Base-by-base conservation (phyloP, 2,797 vertebrate species). In the Morelia viridis region DNA sequence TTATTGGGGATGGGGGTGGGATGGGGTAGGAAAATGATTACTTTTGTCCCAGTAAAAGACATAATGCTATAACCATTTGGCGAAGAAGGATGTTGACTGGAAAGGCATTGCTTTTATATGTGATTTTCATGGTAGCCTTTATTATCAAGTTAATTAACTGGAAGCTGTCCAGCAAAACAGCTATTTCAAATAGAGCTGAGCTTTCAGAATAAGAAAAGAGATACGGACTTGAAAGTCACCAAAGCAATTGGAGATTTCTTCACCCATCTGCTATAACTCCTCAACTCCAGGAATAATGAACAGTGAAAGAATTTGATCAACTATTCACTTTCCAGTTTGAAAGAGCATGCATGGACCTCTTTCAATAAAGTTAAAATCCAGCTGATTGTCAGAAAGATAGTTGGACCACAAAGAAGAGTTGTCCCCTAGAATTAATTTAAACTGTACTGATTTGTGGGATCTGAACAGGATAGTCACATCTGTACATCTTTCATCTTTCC, bases 71-170 rank as follows among this genome's bases (percentile, higher is more conserved):
- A 94, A 89, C 28, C 91, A 93, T 92, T 92, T 90, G 46, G 60
- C 90, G 84, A 94, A 46, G 41, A 94, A 91, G 92, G 93, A 46
- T 50, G 56, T 90, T 68, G 89, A 60, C 92, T 53, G 94, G 92
- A 94, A 96, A 95, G 93, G 94, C 89, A 94, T 94, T 68, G 90
- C 10, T 95, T 96, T 95, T 95, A 95, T 95, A 95, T 96, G 95
- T 94, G 90, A 93, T 96, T 96, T 96, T 94, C 94, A 92, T 91
- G 92, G 80, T 90, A 95, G 95, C 89, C 85, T 94, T 95, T 80
- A 53, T 50, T 91, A 94, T 89, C 94, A 94, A 93, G 94, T 94
- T 96, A 96, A 97, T 97, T 97, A 96, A 96, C 94, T 97, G 96
- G 96, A 96, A 95, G 15, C 91, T 92, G 85, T 95, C 96, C 96